Evolutionary conservation across 2,888 invertebrate species (phyloP).

Genomic region (Dermolepida albohirtum): DNA sequence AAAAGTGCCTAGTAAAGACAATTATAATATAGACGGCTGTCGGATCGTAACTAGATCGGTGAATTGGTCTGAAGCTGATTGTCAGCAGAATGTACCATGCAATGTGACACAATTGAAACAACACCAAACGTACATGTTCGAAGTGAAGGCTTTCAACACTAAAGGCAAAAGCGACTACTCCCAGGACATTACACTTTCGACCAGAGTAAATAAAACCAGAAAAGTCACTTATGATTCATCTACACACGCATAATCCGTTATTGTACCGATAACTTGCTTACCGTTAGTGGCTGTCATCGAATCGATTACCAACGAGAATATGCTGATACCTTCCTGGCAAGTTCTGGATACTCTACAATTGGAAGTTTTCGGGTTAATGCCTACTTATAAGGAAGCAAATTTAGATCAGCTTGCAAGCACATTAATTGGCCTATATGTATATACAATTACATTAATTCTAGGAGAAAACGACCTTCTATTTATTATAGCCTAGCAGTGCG

Average conservation of each 20-base stretch:
- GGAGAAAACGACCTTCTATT: too few species aligned
- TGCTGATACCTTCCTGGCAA: slow-evolving; percentile 73
- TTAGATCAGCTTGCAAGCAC: too few species aligned
- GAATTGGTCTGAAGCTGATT: slow-evolving; percentile 88
- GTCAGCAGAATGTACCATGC: slow-evolving; percentile 87
- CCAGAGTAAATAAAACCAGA: slow-evolving; percentile 88
- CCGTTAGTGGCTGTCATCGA: slow-evolving; percentile 83
- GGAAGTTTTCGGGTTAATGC: slow-evolving; percentile 76
- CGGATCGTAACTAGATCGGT: slow-evolving; percentile 70
- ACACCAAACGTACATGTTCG: slow-evolving; percentile 87
- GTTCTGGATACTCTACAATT: slow-evolving; percentile 79
- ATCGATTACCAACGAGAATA: slow-evolving; percentile 72
- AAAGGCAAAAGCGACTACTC: slow-evolving; percentile 87
- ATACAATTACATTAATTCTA: too few species aligned
- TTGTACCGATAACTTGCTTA: slow-evolving; percentile 82
- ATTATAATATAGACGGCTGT: slow-evolving; percentile 73
- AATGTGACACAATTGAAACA: slow-evolving; percentile 88
- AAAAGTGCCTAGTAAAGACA: slow-evolving; percentile 73
- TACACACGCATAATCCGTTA: slow-evolving; percentile 80
- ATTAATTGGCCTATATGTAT: too few species aligned
- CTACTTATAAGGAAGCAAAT: slow-evolving; percentile 78
- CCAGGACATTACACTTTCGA: slow-evolving; percentile 83
- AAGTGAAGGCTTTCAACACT: slow-evolving; percentile 88
- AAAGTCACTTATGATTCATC: slow-evolving; percentile 87
- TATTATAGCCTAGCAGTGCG: too few species aligned